Evolutionary conservation across 2,113 vertebrate genomes (phyloP).

Genomic region (Ceyx melanurus): DNA sequence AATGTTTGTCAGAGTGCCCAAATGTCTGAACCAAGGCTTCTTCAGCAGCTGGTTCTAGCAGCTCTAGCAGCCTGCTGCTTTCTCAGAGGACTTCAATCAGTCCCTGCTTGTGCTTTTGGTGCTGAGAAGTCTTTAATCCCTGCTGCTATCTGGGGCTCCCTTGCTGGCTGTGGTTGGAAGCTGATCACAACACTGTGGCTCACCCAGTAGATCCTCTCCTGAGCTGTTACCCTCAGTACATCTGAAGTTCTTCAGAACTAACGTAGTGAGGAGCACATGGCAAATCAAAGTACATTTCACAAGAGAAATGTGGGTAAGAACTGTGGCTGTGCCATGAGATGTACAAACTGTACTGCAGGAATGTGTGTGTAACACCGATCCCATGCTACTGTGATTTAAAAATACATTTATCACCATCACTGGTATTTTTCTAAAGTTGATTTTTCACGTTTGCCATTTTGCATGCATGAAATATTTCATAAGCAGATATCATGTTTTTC

Average conservation of each 20-base stretch:
- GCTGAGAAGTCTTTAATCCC: not conserved
- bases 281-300: not conserved
- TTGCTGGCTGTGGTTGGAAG: not conserved
- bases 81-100: not conserved
- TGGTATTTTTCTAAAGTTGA: not conserved
- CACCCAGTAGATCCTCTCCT: not conserved
- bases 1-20: not conserved
- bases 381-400: not conserved
- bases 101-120: not conserved
- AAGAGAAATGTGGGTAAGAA: not conserved
- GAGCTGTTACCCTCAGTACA: not conserved
- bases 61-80: not conserved
- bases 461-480: not conserved
- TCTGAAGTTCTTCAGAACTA: not conserved
- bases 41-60: not conserved
- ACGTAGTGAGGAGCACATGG: not conserved
- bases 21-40: not conserved
- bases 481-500: not conserved
- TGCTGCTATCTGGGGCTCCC: not conserved
- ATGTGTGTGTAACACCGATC: not conserved
- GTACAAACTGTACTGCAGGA: not conserved
- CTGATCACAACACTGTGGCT: not conserved
- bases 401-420: not conserved
- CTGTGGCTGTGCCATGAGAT: not conserved
- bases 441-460: conserved; percentile 4